These are phyloP conservation scores for Morone saxatilis DNA, from an alignment of 2,113 vertebrate genomes.

Conservation along the genomic window DNA sequence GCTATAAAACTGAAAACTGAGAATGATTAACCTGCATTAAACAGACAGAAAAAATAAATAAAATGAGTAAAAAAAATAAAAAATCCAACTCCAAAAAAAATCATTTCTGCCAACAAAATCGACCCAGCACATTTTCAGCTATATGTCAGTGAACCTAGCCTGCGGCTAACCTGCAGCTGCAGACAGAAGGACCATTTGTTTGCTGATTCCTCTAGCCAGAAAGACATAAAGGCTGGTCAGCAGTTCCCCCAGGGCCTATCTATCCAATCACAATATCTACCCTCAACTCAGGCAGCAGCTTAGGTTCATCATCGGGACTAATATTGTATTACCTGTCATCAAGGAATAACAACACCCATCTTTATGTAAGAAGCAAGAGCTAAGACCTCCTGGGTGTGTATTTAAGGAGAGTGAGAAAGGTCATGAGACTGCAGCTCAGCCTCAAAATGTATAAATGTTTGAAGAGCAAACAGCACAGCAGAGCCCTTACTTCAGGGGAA, in stretches of 20 bases:
- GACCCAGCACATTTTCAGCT: slow-evolving; percentile 15
- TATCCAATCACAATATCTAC: slow-evolving; percentile 21
- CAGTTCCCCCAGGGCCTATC: slow-evolving; percentile 25
- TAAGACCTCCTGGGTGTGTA: slow-evolving; percentile 10
- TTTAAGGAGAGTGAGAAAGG: slow-evolving; percentile 35
- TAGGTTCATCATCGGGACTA: slow-evolving; percentile 30
- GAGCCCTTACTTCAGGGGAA: slow-evolving; percentile 1
- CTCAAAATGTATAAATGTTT: slow-evolving; percentile 42
- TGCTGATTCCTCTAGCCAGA: slow-evolving; percentile 29
- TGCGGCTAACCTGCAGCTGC: slow-evolving; percentile 33
- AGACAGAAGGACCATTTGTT: slow-evolving; percentile 57
- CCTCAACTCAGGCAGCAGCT: slow-evolving; percentile 16
- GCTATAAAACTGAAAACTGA: not conserved
- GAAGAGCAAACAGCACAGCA: slow-evolving; percentile 31
- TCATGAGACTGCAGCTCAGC: slow-evolving; percentile 27
- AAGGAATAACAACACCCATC: slow-evolving; percentile 6
- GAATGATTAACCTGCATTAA: not conserved
- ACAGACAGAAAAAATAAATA: not conserved
- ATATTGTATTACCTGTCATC: slow-evolving; percentile 29
- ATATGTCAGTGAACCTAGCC: slow-evolving; percentile 24
- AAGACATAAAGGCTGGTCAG: slow-evolving; percentile 40
- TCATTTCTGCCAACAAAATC: not conserved
- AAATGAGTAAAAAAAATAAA: not conserved
- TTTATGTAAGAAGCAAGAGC: not conserved
- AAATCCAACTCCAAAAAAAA: not conserved